phyloP scores from a whole-genome alignment of 2,797 vertebrate species.

The Dromococcyx pavoninus region DNA sequence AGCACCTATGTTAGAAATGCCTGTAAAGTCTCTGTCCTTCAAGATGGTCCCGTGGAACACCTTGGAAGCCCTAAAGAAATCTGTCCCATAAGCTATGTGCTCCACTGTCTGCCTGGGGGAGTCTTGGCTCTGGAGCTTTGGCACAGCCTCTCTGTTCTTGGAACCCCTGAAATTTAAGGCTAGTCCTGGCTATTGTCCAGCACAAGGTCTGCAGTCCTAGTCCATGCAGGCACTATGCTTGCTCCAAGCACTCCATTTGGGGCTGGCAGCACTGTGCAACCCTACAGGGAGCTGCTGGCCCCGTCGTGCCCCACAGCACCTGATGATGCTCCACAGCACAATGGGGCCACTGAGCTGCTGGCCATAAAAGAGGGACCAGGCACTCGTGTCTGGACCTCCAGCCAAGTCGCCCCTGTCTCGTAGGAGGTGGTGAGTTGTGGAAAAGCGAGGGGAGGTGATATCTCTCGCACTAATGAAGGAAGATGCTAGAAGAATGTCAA shows the following conservation, averaged over 20 bases:
- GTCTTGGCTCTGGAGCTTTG: not conserved
- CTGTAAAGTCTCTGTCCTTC: not conserved
- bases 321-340: accelerated
- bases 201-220: not conserved
- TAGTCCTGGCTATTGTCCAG: not conserved
- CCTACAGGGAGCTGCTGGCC: not conserved
- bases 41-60: not conserved
- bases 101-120: accelerated
- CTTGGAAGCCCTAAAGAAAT: not conserved
- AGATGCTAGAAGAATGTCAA: not conserved
- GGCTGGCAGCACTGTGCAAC: not conserved
- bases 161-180: not conserved
- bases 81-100: not conserved
- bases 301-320: not conserved
- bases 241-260: not conserved
- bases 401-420: accelerated
- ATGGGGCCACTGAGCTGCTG: not conserved
- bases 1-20: not conserved
- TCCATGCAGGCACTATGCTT: not conserved
- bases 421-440: not conserved
- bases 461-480: not conserved
- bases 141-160: not conserved
- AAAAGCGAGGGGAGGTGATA: not conserved
- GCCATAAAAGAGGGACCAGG: not conserved
- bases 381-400: not conserved